Base-by-base conservation (phyloP, 2,888 invertebrate genomes). In the Dyspetes luteomarginatus region DNA sequence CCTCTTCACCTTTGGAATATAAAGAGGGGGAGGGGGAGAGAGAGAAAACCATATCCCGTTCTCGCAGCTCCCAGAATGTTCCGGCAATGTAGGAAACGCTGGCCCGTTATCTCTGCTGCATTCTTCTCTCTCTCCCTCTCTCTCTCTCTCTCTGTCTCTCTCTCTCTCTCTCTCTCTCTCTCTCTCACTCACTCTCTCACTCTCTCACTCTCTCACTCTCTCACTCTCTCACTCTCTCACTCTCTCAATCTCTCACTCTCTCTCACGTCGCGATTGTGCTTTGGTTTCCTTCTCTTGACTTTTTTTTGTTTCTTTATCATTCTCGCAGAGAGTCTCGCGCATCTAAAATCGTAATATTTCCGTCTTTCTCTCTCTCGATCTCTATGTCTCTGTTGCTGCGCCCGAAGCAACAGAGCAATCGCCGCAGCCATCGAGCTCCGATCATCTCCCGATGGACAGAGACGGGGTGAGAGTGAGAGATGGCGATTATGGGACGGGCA, bases 311-410 rank as follows among this genome's bases (percentile, higher is more conserved):
- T 17, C 45, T 45, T 62, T 62, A 68, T 52, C 64, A 30, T 77
- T 36, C 77, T 50, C 17, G 24, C 36, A 55, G 19, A n/a, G 12
- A 71, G 52, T 69, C 65, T 48, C 48, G 36, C 36, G 19, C 74
- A 74, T 41, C 58, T 60, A 9, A 52, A 78, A 71, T 77, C 24
- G 62, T 69, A 65, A 69, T 58, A 73, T 81, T 65, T 69, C 56
- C 48, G 41, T 67, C 52, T n/a, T 36, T 26, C 64, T n/a, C 50
- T 17, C 58, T 69, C 67, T 55, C 55, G 9, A 26, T 17, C 7
- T 17, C 48, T 3, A 26, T 5, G 45, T 5, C 28, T 45, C 52
- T 15, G 17, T 12, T 56, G 19, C 43, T 12, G 50, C 22, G 3
- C 50, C 22, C 50, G 19, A 17, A 48, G 36, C 36, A 36, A 36